phyloP scores from a whole-genome alignment of 2,113 vertebrate species.

The Scartelaos histophorus region DNA sequence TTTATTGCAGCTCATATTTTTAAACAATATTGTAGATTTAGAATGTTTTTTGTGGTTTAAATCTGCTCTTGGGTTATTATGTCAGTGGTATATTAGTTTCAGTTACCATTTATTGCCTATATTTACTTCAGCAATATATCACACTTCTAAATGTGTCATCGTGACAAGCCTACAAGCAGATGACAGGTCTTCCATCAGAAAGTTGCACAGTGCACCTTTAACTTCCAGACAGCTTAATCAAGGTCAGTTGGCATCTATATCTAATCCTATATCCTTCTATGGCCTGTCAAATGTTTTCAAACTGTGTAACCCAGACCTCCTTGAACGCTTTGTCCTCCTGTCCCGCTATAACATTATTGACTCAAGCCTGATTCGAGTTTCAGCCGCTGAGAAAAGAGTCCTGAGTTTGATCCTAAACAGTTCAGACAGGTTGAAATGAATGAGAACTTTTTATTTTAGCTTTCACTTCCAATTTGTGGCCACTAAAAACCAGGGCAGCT shows the following conservation, averaged over 20 bases:
- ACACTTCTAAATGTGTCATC: too few species aligned
- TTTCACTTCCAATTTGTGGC: conserved; percentile 34
- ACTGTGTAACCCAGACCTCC: conserved; percentile 22
- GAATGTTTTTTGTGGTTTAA: too few species aligned
- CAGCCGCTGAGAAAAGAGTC: conserved; percentile 19
- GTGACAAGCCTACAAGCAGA: too few species aligned
- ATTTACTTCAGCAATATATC: too few species aligned
- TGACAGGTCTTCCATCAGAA: too few species aligned
- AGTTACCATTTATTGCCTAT: too few species aligned
- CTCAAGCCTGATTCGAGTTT: conserved; percentile 34
- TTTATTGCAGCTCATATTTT: too few species aligned
- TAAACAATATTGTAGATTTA: too few species aligned
- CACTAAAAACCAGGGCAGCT: neutral
- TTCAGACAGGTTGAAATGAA: conserved; percentile 33
- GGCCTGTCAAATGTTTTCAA: conserved; percentile 24
- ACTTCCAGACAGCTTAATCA: conserved; percentile 63
- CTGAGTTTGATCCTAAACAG: conserved; percentile 41
- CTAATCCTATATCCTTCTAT: conserved; percentile 26
- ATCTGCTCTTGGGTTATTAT: too few species aligned
- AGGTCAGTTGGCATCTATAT: conserved; percentile 56
- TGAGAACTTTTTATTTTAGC: conserved; percentile 32
- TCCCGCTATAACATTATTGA: conserved; percentile 26
- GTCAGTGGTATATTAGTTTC: too few species aligned
- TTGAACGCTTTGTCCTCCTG: conserved; percentile 20
- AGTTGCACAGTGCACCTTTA: neutral